Base-by-base conservation (phyloP, 2,113 vertebrate species). In the Boleophthalmus pectinirostris region DNA sequence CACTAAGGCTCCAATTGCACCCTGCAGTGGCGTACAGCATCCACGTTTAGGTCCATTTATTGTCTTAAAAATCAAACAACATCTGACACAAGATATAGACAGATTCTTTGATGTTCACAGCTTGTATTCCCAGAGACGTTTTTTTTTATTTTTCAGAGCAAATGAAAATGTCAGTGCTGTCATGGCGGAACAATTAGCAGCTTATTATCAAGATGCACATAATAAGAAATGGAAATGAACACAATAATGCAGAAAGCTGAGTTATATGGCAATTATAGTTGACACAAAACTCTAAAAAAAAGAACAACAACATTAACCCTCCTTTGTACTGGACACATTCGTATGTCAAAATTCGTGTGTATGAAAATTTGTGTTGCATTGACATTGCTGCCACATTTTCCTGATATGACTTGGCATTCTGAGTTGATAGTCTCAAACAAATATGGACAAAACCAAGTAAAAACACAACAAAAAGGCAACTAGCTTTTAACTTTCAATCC, bases 11-110 rank as follows among this genome's bases (percentile, higher is more conserved):
- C 85, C 81, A 68, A 66, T 80, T 15, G 76, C 58, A 58, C 74
- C 82, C 87, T 73, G 66, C 69, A 75, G 85, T 70, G 69, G 70
- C 73, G 70, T 61, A 18, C 29, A 25, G 23, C 56, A 79, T 84
- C 82, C 69, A 67, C 87, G 64, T 75, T 70, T 84, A 89, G 88
- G 89, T 92, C 89, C 90, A 35, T 89, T 78, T 74, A 68, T 86
- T 88, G 86, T 88, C 88, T 83, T 81, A 73, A 88, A 85, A 87
- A 91, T 91, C 82, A 65, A 92, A 91, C 87, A 87, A 91, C 89
- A 87, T 85, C 82, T 84, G 85, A 89, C 84, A 90, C 90, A 77
- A 88, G 79, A 87, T 88, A 91, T 85, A 91, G 89, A 91, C 85
- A 91, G 75, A 88, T 85, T 82, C 80, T 60, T 89, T 80, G 65